Conservation (phyloP, 2,113 vertebrate genomes). For the Aegithalos caudatus region DNA sequence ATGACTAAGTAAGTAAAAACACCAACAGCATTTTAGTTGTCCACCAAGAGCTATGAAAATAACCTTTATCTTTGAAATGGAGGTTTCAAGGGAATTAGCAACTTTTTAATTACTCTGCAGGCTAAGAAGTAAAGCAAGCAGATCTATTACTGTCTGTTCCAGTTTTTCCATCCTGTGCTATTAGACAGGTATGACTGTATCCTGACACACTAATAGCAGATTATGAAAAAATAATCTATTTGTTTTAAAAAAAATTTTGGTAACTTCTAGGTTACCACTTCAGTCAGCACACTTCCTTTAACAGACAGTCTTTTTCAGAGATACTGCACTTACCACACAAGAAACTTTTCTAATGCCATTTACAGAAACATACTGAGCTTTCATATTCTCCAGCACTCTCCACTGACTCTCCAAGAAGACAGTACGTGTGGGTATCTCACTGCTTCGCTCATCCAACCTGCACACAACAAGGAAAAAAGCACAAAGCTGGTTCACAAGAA, state of each 20-base stretch:
- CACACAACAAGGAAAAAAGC: not conserved
- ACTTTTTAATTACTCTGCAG: not conserved
- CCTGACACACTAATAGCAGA: not conserved
- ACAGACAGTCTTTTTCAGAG: not conserved
- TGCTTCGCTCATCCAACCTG: constrained; percentile 87
- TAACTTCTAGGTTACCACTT: not conserved
- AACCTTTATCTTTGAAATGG: not conserved
- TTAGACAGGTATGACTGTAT: not conserved
- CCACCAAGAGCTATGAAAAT: not conserved
- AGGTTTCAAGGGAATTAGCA: not conserved
- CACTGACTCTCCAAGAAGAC: constrained; percentile 87
- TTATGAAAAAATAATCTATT: not conserved
- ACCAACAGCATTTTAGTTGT: not conserved
- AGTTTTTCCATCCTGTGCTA: not conserved
- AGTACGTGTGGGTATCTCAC: constrained; percentile 74
- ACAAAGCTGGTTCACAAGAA: not conserved
- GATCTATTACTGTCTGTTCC: not conserved
- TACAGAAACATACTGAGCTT: constrained; percentile 92
- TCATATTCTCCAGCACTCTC: constrained; percentile 93
- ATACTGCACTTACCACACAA: constrained; percentile 84
- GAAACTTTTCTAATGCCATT: constrained; percentile 96
- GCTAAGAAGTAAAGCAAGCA: not conserved
- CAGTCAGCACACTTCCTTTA: not conserved
- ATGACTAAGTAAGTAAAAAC: not conserved
- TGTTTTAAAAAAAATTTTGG: not conserved